These are phyloP conservation scores for Drosophila teissieri DNA, from an alignment of 1,140 invertebrate genomes.

Conservation along the genomic window DNA sequence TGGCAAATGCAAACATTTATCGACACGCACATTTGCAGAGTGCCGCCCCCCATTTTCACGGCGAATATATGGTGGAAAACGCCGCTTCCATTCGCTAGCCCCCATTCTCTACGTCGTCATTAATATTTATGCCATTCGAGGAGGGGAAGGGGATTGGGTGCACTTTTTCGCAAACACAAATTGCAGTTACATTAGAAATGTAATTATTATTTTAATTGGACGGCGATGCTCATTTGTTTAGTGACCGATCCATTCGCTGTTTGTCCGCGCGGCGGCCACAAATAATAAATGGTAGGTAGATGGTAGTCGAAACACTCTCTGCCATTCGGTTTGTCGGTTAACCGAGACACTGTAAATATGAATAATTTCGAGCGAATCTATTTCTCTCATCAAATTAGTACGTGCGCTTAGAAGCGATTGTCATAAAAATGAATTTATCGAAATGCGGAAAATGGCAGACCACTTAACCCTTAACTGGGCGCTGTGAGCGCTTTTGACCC, in stretches of 20 bases:
- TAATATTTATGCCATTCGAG: constrained; percentile 75
- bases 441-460: not conserved
- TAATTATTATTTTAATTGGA: constrained; percentile 84
- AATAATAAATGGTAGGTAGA: constrained; percentile 79
- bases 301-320: constrained; percentile 59
- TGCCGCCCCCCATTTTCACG: constrained; percentile 7
- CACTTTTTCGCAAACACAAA: constrained; percentile 66
- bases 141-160: constrained; percentile 43
- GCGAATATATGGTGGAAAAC: not conserved
- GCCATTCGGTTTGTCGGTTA: constrained; percentile 65
- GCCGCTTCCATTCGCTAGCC: constrained; percentile 8
- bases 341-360: constrained; percentile 75
- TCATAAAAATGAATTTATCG: constrained; percentile 2
- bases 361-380: constrained; percentile 51
- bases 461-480: not conserved
- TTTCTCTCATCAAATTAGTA: constrained; percentile 42
- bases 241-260: constrained; percentile 18
- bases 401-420: not conserved
- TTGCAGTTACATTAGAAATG: constrained; percentile 80
- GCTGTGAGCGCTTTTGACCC: not conserved
- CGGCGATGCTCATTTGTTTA: constrained; percentile 70
- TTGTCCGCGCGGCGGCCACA: constrained; percentile 50
- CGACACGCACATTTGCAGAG: constrained; percentile 73
- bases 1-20: constrained; percentile 75
- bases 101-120: constrained; percentile 60